These are phyloP conservation scores for Loris lydekkerianus DNA, from an alignment of 2,797 vertebrate genomes.

Conservation along the genomic window DNA sequence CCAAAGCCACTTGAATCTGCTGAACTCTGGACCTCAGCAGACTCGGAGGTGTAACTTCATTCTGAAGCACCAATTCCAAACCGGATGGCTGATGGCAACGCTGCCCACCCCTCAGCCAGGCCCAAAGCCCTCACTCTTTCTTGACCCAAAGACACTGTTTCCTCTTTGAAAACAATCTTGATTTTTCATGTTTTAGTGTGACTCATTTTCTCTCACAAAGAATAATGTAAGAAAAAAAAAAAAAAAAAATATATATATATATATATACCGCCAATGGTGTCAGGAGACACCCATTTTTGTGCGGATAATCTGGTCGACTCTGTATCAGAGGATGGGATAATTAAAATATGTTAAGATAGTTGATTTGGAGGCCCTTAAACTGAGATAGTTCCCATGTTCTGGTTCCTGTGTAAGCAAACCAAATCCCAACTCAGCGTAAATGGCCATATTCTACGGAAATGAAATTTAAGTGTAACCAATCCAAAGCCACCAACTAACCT, in stretches of 20 bases:
- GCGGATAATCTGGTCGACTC: background rate
- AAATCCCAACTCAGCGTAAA: background rate
- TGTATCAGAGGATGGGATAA: background rate
- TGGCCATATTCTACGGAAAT: background rate
- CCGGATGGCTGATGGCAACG: too few species aligned
- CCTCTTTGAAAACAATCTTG: background rate
- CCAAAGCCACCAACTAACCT: background rate
- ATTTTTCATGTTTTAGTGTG: background rate
- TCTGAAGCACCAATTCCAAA: background rate
- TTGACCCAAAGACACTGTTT: background rate
- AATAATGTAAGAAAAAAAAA: background rate
- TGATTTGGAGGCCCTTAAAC: too few species aligned
- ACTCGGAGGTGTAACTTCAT: background rate
- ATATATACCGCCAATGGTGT: too few species aligned
- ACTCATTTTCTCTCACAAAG: background rate
- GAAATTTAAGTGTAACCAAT: background rate
- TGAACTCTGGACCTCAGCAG: background rate
- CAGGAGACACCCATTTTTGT: background rate
- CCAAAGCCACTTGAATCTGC: background rate
- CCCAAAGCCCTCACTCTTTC: background rate
- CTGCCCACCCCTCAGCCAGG: fast-evolving
- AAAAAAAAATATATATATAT: too few species aligned
- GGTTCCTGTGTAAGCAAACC: background rate
- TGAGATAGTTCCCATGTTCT: background rate
- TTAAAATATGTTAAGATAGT: background rate